phyloP scores from a whole-genome alignment of 2,113 vertebrate species.

The Patagioenas fasciata region DNA sequence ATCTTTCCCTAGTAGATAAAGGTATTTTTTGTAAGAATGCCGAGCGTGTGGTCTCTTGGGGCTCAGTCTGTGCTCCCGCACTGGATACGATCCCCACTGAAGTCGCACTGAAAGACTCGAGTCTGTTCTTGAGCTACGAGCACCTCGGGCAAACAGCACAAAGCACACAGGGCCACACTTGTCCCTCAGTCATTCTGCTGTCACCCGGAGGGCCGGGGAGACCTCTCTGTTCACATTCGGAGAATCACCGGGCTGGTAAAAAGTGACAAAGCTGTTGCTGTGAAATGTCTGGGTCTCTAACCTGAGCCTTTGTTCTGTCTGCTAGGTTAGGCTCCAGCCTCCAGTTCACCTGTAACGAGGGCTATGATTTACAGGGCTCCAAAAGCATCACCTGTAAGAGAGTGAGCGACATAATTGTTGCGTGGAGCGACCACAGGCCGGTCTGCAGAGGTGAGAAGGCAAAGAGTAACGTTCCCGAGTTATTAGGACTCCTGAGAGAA shows the following conservation, averaged over 20 bases:
- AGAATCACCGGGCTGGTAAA: not conserved
- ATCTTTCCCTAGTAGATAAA: not conserved
- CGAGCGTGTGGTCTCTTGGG: not conserved
- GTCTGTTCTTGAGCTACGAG: not conserved
- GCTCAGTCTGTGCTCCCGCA: not conserved
- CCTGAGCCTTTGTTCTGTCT: not conserved
- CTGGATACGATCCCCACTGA: not conserved
- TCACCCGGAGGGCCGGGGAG: not conserved
- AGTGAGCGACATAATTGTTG: conserved; percentile 94
- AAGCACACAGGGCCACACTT: not conserved
- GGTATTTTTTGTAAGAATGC: not conserved
- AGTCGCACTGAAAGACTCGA: not conserved
- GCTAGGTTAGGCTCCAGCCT: conserved; percentile 92
- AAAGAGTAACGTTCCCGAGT: not conserved
- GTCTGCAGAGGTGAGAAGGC: conserved; percentile 91
- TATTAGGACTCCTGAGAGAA: not conserved
- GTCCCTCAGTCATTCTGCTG: not conserved
- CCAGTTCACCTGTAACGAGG: conserved; percentile 96
- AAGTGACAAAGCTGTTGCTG: not conserved
- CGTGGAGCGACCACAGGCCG: conserved; percentile 96
- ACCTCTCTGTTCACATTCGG: not conserved
- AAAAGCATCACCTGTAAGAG: conserved; percentile 97
- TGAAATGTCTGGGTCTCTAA: not conserved
- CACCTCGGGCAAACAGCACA: not conserved
- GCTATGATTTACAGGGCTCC: conserved; percentile 96